Evolutionary conservation across 1,140 invertebrate genomes (phyloP).

Genomic region (Temnothorax curvispinosus): DNA sequence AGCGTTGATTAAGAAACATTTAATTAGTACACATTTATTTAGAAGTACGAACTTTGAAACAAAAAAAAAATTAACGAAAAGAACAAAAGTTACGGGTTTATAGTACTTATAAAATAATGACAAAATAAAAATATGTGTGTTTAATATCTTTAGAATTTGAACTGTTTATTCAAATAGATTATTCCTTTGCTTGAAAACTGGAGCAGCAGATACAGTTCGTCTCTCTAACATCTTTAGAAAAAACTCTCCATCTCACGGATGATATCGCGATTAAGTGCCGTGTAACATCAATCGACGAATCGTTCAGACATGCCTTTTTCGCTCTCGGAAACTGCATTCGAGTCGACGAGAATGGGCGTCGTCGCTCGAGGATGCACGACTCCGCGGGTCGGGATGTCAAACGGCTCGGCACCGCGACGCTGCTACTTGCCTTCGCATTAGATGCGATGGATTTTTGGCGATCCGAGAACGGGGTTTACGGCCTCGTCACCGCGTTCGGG

Average conservation of each 20-base stretch:
- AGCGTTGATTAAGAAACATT: neutral
- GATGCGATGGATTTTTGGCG: slow-evolving; percentile 68
- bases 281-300: neutral
- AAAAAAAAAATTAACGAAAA: neutral
- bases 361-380: slow-evolving; percentile 52
- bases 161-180: neutral
- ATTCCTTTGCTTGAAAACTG: neutral
- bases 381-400: slow-evolving; percentile 74
- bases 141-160: neutral
- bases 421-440: slow-evolving; percentile 21
- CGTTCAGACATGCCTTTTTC: neutral
- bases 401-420: slow-evolving; percentile 58
- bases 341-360: slow-evolving; percentile 68
- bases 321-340: slow-evolving; percentile 27
- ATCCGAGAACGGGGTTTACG: slow-evolving; percentile 72
- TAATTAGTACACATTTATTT: neutral
- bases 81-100: neutral
- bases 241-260: neutral
- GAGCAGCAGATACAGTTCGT: neutral
- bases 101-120: neutral
- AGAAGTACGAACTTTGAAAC: neutral
- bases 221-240: neutral
- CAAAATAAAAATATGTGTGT: neutral
- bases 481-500: slow-evolving; percentile 62
- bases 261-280: neutral